Base-by-base conservation (phyloP, 1,140 invertebrate species). In the Drosophila ambigua region DNA sequence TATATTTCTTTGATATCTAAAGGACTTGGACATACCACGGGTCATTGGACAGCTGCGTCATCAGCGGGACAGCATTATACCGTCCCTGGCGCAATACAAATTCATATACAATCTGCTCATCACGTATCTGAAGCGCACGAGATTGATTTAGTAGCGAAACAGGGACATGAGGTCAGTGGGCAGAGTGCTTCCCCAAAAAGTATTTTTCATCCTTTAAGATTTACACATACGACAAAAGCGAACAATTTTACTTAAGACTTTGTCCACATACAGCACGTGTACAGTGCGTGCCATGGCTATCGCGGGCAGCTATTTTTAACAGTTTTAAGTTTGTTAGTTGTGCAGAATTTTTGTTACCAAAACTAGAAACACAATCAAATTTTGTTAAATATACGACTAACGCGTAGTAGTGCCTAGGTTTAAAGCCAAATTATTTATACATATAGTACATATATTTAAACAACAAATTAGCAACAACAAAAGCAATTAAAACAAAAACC, bases 101-200 rank as follows among this genome's bases (percentile, higher is more conserved):
- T 98, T 98, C 92, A 95, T 98, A n/a, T 97, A 98, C 88, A 95
- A 95, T 78, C 93, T 97, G 35, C 93, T 98, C 15, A 95, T 97
- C 52, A 95, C 96, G 72, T 98, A 98, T 92, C 92, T 98, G 44
- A 97, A 97, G 80, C 96, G 96, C 74, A 97, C 97, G 35, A 92
- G 97, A 61, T 94, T 98, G 46, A 98, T 98, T 75, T 98, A 92
- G 65, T 9, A 15, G 9, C 8, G 11, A 50, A 16, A 49, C 28
- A 28, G 52, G 57, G 23, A 24, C 23, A 24, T 2, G 23, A 24
- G 23, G 23, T 0, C 23, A 20, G 20, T 20, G 1, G 13, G 6
- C 28, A 24, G 11, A 48, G 48, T 23, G 24, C 31, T 39, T 43
- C 46, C 16, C 16, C 35, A 39, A 26, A 49, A 72, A 71, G 66